These are phyloP conservation scores for Arbacia lixula DNA, from an alignment of 53 echinoderm and acorn worm species.

Conservation along the genomic window DNA sequence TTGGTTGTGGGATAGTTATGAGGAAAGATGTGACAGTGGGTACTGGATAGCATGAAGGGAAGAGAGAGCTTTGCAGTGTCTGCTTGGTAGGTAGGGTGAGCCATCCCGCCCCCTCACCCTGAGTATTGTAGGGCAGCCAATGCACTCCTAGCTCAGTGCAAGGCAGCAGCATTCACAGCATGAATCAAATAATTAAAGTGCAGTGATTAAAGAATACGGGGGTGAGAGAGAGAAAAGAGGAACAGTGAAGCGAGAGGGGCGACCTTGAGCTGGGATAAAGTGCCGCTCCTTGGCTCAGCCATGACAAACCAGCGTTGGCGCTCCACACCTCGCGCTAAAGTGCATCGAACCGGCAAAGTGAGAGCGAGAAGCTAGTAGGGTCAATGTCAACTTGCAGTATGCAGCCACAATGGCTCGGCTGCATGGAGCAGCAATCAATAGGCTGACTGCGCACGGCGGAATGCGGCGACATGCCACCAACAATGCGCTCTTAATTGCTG, in stretches of 20 bases:
- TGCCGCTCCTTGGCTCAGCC: conserved; percentile 7
- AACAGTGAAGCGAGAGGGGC: neutral
- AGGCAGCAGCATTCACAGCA: conserved; percentile 8
- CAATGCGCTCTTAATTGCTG: conserved; percentile 40
- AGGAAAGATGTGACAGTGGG: too few species aligned
- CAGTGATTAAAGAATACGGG: conserved; percentile 33
- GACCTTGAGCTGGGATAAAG: conserved; percentile 42
- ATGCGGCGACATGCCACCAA: conserved; percentile 31
- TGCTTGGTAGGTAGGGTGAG: neutral
- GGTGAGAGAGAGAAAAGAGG: neutral
- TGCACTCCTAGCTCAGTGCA: neutral
- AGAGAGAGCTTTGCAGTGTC: too few species aligned
- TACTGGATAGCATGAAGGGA: too few species aligned
- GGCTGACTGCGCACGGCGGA: conserved; percentile 20
- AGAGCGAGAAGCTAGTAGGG: conserved; percentile 28
- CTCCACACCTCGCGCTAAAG: conserved; percentile 28
- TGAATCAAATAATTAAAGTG: conserved; percentile 38
- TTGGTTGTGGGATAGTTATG: too few species aligned
- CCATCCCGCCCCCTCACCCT: neutral
- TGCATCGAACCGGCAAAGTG: conserved; percentile 59
- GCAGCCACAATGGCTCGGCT: conserved; percentile 39
- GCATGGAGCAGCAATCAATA: conserved; percentile 51
- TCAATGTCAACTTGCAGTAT: conserved; percentile 53
- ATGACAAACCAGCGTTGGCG: neutral
- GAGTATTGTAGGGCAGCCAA: neutral